Evolutionary conservation across 64 coral and sea anemone genomes (phyloP), one percentile per base, ranked within the genome.

Genomic region (Porites australiensis): DNA sequence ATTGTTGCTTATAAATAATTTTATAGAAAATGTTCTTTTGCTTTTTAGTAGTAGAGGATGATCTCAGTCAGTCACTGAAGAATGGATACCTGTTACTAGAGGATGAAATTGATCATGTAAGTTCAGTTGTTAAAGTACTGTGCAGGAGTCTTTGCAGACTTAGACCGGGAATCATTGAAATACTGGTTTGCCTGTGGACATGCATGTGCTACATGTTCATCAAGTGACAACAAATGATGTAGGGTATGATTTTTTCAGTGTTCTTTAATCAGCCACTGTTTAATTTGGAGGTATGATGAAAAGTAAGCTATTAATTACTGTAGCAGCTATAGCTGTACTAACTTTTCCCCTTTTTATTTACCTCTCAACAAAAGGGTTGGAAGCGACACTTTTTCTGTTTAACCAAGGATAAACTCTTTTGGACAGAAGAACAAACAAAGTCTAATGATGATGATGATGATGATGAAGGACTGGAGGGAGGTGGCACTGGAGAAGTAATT

Each of bases 381-480:
- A 84, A 84, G 19, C 91, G 82, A 6, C 91, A 98, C 90, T 98
- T 98, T 64, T 98, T 98, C 82, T 95, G 94, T 70, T 87, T 98
- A 14, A 95, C 93, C 63, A 98, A 98, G 59, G 93, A 93, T 66
- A 93, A 95, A 76, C 47, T 98, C 21, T 98, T 95, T 64, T 98
- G 96, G 96, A 98, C 96, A 62, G 96, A 95, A 91, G 96, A 98
- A 49, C 94, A 95, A 74, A 74, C 48, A 13, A 87, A 89, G 21
- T 91, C 95, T 13, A 94, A 98, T 14, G 96, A 98, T 14, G 96
- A 98, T 3, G 96, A 98, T 0, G 93, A 98, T 7, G 96, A 98
- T 7, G 93, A 95, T 8, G 96, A 94, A 18, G 88, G 90, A 83
- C 58, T 88, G 47, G 80, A 86, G 21, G 91, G 94, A 73, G 74